Conservation (phyloP, 2,113 vertebrate species). For the Connochaetes taurinus region DNA sequence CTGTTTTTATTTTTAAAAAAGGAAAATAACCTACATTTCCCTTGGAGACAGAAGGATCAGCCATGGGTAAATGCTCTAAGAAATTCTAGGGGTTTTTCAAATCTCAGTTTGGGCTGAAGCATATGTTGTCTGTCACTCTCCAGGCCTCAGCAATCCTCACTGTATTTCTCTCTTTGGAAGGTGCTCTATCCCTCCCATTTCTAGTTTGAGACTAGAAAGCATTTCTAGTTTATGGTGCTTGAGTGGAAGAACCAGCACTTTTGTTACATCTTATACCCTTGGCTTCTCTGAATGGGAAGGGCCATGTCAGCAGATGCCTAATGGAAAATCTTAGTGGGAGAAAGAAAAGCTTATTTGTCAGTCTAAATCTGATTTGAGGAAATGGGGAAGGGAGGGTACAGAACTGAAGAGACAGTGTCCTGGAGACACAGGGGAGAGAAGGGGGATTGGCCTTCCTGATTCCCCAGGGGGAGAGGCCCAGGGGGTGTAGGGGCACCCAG, state of each 20-base stretch:
- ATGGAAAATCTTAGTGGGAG: neutral
- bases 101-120: neutral
- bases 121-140: neutral
- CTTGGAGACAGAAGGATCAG: neutral
- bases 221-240: neutral
- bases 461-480: neutral
- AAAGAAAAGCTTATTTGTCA: neutral
- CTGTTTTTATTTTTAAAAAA: neutral
- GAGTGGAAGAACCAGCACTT: neutral
- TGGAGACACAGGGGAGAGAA: neutral
- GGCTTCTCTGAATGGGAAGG: neutral
- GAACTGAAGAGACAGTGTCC: neutral
- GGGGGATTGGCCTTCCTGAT: neutral
- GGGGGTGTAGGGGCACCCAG: accelerated
- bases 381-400: neutral
- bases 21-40: neutral
- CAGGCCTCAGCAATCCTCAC: neutral
- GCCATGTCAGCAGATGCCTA: neutral
- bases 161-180: neutral
- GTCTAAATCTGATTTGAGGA: neutral
- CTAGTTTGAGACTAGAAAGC: neutral
- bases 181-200: neutral
- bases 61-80: neutral
- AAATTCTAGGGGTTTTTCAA: neutral
- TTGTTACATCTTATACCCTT: neutral